These are phyloP conservation scores for Paraplagusia blochii DNA, from an alignment of 2,113 vertebrate species.

Conservation along the genomic window DNA sequence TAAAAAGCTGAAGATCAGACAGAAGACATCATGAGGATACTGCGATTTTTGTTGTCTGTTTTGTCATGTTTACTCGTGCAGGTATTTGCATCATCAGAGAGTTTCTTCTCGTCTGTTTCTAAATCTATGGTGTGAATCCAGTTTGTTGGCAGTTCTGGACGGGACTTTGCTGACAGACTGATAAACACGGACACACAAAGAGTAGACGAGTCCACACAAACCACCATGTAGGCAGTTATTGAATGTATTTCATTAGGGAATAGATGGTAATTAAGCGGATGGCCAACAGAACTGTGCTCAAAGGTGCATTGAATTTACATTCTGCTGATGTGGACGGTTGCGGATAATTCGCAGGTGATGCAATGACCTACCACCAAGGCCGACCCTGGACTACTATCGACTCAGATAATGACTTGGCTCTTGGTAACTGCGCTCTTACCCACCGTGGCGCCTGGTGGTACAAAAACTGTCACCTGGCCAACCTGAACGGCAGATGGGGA, in stretches of 20 bases:
- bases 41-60: no score
- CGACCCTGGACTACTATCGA: conserved; percentile 84
- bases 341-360: conserved; percentile 76
- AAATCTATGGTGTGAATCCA: no score
- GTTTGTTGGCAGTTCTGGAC: no score
- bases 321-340: conserved; percentile 1
- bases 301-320: background rate
- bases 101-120: no score
- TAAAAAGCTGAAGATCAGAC: no score
- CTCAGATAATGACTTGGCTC: conserved; percentile 85
- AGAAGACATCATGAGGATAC: no score
- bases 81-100: no score
- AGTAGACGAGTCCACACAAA: no score
- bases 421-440: conserved; percentile 84
- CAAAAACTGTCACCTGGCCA: conserved; percentile 89
- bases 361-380: conserved; percentile 85
- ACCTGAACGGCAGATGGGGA: conserved; percentile 82
- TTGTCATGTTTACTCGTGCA: no score
- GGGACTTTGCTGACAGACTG: no score
- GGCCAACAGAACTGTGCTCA: background rate
- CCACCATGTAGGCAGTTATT: no score
- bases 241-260: conserved; percentile 13
- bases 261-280: background rate
- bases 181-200: no score
- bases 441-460: conserved; percentile 88